A percentile compares a stretch with the other conserved stretches of the same genome.
Evolutionary conservation across 2,888 invertebrate species (phyloP).

Genomic region (Mythimna loreyi): DNA sequence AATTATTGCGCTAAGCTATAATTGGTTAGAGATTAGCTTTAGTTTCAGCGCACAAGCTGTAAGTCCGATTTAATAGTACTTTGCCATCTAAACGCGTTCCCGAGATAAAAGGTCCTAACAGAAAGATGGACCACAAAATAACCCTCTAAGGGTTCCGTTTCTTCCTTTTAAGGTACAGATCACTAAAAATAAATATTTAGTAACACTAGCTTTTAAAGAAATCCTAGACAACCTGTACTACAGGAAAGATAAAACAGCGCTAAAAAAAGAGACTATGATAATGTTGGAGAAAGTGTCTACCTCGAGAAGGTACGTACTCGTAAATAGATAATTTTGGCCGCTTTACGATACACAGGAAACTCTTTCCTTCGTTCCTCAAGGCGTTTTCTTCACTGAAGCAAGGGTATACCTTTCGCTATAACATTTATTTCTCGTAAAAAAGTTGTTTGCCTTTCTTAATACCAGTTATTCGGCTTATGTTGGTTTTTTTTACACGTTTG

Average conservation of each 20-base stretch:
- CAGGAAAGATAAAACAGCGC: conserved; percentile 7
- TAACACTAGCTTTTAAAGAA: not conserved
- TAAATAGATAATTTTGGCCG: conserved; percentile 61
- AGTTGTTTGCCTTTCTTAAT: conserved; percentile 63
- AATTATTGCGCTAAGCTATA: conserved; percentile 13
- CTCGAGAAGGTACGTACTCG: conserved; percentile 41
- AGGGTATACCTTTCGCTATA: conserved; percentile 57
- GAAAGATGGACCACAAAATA: too few species aligned
- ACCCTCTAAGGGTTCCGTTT: too few species aligned
- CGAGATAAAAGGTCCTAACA: too few species aligned
- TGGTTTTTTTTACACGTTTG: conserved; percentile 61
- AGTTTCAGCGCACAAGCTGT: conserved; percentile 13
- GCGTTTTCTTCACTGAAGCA: conserved; percentile 47
- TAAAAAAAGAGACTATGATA: conserved; percentile 44
- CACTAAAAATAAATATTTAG: too few species aligned
- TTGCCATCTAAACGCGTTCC: too few species aligned
- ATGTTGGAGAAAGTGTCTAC: conserved; percentile 45
- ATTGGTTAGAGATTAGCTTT: conserved; percentile 15
- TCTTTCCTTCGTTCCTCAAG: conserved; percentile 51
- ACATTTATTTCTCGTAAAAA: conserved; percentile 67
- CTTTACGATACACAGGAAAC: conserved; percentile 60
- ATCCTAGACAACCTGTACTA: not conserved
- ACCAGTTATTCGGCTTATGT: conserved; percentile 65
- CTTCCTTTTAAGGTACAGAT: too few species aligned
- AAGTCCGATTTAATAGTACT: not conserved